Percentiles rank a stretch among this genome's conserved stretches.
These are phyloP conservation scores for Nipponia nippon DNA, from an alignment of 2,113 vertebrate genomes.

Conservation along the genomic window DNA sequence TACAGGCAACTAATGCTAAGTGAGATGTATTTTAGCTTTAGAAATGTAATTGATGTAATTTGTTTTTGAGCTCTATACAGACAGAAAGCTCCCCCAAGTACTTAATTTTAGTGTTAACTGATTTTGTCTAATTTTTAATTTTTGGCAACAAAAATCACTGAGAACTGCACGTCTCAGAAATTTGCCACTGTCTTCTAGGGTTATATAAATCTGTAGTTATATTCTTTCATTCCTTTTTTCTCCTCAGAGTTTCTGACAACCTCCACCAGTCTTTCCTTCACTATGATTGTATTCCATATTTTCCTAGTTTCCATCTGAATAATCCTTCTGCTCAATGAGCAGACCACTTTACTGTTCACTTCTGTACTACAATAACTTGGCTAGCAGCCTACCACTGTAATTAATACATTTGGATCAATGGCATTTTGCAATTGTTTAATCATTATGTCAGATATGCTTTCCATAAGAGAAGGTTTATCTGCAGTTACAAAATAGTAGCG, in stretches of 20 bases:
- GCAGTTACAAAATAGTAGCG: neutral
- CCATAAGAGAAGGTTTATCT: neutral
- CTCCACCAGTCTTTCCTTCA: neutral
- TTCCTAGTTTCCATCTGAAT: neutral
- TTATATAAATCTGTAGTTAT: neutral
- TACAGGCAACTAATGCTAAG: neutral
- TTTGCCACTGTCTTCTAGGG: neutral
- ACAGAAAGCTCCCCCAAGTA: neutral
- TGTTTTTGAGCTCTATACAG: neutral
- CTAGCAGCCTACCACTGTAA: neutral
- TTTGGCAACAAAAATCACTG: neutral
- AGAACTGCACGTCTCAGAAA: neutral
- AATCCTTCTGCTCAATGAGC: neutral
- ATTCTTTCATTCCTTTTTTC: neutral
- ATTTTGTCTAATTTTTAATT: neutral
- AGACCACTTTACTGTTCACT: neutral
- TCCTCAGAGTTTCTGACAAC: neutral
- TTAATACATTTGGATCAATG: neutral
- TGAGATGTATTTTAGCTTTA: neutral
- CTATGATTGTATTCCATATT: neutral
- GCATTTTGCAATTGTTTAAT: neutral
- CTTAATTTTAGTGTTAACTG: neutral
- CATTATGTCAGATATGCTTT: neutral
- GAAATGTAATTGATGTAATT: neutral
- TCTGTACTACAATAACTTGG: neutral